Evolutionary conservation across 1,140 invertebrate species (phyloP).

Genomic region (Tetramorium parvispinum): DNA sequence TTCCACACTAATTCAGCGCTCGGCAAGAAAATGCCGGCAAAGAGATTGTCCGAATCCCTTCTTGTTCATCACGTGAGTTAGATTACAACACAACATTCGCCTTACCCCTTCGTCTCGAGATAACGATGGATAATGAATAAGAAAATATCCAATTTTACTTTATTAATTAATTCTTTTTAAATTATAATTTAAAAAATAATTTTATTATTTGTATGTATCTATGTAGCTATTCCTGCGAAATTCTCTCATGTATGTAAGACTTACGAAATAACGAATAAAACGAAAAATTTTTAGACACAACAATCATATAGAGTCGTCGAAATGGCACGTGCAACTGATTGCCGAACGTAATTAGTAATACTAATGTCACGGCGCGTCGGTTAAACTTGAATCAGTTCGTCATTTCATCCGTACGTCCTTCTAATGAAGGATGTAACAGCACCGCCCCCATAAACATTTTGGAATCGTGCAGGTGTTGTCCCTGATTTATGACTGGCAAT

Average conservation of each 20-base stretch:
- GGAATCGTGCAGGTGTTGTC: slow-evolving; percentile 84
- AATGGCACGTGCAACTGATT: slow-evolving; percentile 41
- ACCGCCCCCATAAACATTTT: slow-evolving; percentile 83
- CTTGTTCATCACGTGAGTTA: slow-evolving; percentile 53
- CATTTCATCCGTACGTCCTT: slow-evolving; percentile 69
- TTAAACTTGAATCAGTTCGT: slow-evolving; percentile 83
- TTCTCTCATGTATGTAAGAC: neutral
- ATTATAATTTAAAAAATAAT: neutral
- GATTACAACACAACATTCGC: slow-evolving; percentile 35
- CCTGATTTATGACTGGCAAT: slow-evolving; percentile 85
- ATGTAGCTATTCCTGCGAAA: neutral
- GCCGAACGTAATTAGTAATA: slow-evolving; percentile 62
- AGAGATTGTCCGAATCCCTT: slow-evolving; percentile 71
- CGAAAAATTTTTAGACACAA: neutral
- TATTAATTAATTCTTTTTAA: slow-evolving; percentile 39
- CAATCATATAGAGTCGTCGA: neutral
- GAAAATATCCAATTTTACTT: slow-evolving; percentile 15
- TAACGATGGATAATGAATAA: slow-evolving; percentile 20
- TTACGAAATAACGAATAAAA: neutral
- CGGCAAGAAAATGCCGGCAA: slow-evolving; percentile 70
- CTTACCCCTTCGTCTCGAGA: slow-evolving; percentile 20
- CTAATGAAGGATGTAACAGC: slow-evolving; percentile 80
- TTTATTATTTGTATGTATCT: no score
- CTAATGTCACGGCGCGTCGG: slow-evolving; percentile 64
- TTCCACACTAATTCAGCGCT: slow-evolving; percentile 71